Percentiles rank a stretch among this genome's conserved stretches.
Evolutionary conservation across 2,888 invertebrate species (phyloP).

Genomic region (Chirona hameri): DNA sequence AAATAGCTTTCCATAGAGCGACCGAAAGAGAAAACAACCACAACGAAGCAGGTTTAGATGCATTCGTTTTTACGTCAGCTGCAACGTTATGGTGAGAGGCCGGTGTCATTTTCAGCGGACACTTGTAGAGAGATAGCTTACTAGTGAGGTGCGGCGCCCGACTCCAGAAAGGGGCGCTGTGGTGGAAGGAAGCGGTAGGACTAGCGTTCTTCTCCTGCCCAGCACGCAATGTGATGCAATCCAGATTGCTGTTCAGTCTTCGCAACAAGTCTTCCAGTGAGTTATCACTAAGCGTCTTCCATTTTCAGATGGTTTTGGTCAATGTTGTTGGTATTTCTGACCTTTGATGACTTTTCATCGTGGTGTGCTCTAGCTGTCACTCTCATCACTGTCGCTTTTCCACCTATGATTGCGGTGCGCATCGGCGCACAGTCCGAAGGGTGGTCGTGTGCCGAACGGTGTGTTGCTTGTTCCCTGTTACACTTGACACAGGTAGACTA

Average conservation of each 20-base stretch:
- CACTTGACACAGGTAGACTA: neutral
- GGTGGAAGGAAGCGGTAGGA: neutral
- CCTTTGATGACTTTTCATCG: neutral
- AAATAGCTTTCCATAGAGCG: no score
- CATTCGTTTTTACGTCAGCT: neutral
- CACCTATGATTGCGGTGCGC: neutral
- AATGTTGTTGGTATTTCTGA: neutral
- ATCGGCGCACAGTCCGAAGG: no score
- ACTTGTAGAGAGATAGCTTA: neutral
- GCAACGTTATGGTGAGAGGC: neutral
- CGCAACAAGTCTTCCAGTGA: constrained; percentile 7
- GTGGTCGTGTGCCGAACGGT: neutral
- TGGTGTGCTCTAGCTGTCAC: neutral
- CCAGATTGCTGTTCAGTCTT: neutral
- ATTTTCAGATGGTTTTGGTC: neutral
- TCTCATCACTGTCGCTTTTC: neutral
- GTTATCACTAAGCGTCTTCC: constrained; percentile 1
- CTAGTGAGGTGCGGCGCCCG: neutral
- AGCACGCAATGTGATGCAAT: neutral
- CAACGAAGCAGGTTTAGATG: no score
- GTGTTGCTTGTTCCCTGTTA: neutral
- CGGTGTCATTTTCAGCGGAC: neutral
- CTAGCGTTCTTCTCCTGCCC: neutral
- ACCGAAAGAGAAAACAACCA: neutral
- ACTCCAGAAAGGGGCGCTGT: neutral